A percentile compares a stretch with the other conserved stretches of the same genome.
Evolutionary conservation across 2,888 invertebrate genomes (phyloP).

Genomic region (Drosophila bunnanda): DNA sequence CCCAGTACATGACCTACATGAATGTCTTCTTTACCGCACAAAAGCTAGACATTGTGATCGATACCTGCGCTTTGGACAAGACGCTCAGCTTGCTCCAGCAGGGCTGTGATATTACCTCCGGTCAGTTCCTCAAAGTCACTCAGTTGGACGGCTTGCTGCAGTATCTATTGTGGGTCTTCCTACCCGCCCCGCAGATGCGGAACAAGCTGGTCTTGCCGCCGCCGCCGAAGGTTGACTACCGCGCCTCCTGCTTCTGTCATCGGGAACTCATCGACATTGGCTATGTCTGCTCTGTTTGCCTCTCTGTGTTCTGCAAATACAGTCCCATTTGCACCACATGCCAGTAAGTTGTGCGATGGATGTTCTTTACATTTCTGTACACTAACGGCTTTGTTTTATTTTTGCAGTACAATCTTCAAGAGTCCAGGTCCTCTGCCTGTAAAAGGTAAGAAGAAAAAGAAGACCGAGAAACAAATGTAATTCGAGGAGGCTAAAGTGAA

Average conservation of each 20-base stretch:
- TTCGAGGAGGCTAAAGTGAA: not conserved
- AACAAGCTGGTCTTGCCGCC: constrained; percentile 94
- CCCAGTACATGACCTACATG: constrained; percentile 99
- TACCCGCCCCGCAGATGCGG: constrained; percentile 93
- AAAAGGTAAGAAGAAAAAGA: constrained; percentile 93
- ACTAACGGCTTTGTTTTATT: not conserved
- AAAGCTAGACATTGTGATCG: constrained; percentile 93
- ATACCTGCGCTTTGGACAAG: constrained; percentile 96
- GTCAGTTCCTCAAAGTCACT: constrained; percentile 94
- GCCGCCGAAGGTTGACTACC: constrained; percentile 95
- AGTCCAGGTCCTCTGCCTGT: constrained; percentile 91
- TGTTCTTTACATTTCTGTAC: not conserved
- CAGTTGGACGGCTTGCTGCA: constrained; percentile 91
- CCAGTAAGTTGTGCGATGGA: constrained; percentile 89
- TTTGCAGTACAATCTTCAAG: constrained; percentile 94
- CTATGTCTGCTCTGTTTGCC: constrained; percentile 98
- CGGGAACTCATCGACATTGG: constrained; percentile 97
- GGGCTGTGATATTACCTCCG: constrained; percentile 98
- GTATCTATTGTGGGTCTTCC: constrained; percentile 92
- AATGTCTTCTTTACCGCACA: constrained; percentile 98
- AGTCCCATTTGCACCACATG: constrained; percentile 99
- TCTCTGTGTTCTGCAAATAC: constrained; percentile 98
- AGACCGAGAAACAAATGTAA: constrained; percentile 79
- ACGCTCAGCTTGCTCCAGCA: constrained; percentile 96
- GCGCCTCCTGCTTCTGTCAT: constrained; percentile 99